Conservation (phyloP, 2,797 vertebrate species). For the Microcaecilia unicolor region DNA sequence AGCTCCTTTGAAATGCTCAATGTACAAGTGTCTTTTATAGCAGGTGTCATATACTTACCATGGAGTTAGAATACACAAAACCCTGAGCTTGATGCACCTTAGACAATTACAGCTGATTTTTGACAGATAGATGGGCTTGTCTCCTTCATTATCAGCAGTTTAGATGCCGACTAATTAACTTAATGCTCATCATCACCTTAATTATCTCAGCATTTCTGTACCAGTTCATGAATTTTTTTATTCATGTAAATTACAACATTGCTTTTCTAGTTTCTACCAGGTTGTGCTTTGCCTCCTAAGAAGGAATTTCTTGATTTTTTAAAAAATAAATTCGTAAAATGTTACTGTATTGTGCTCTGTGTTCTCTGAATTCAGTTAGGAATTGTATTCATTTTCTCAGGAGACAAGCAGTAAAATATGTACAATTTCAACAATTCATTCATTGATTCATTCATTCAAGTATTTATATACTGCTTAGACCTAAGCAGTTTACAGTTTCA, state of each 20-base stretch:
- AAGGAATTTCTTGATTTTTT: not conserved
- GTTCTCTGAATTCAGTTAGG: too few species aligned
- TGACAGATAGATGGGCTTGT: constrained; percentile 2
- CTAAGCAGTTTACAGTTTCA: too few species aligned
- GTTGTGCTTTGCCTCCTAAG: not conserved
- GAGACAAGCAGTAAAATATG: too few species aligned
- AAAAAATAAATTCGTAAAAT: constrained; percentile 11
- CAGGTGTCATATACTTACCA: too few species aligned
- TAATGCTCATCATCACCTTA: constrained; percentile 8
- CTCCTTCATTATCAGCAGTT: not conserved
- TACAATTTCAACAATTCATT: too few species aligned
- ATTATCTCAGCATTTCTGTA: constrained; percentile 4
- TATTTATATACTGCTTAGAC: too few species aligned
- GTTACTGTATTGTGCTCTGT: too few species aligned
- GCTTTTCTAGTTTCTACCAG: not conserved
- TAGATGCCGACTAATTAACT: not conserved
- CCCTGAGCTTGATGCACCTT: constrained; percentile 5
- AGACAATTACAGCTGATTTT: constrained; percentile 1
- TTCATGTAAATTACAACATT: constrained; percentile 9
- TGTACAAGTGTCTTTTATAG: too few species aligned
- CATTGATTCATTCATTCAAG: too few species aligned
- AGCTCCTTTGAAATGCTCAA: too few species aligned
- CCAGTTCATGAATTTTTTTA: not conserved
- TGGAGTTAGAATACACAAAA: too few species aligned
- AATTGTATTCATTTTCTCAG: too few species aligned